Evolutionary conservation across 2,797 vertebrate species (phyloP).

Genomic region (Masticophis lateralis): DNA sequence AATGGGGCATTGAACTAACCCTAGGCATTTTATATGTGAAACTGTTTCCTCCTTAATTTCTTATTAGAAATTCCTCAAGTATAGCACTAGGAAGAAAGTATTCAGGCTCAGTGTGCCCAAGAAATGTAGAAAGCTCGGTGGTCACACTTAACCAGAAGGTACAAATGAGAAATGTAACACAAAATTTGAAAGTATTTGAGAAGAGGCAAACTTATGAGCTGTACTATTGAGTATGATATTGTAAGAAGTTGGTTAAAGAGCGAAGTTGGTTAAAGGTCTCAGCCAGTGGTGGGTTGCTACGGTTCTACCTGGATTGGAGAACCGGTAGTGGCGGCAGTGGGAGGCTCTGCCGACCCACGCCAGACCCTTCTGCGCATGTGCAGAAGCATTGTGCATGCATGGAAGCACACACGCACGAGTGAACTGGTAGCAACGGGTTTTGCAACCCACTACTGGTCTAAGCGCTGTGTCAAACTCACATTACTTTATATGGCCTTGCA

Average conservation of each 20-base stretch:
- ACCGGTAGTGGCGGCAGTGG: too few species aligned
- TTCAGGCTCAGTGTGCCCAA: slow-evolving; percentile 63
- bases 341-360: too few species aligned
- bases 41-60: slow-evolving; percentile 60
- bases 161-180: slow-evolving; percentile 34
- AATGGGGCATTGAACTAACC: slow-evolving; percentile 71
- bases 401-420: too few species aligned
- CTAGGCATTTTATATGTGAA: slow-evolving; percentile 51
- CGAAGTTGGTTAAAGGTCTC: neutral
- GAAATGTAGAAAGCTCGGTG: slow-evolving; percentile 48
- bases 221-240: slow-evolving; percentile 10
- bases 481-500: neutral
- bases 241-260: neutral
- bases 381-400: too few species aligned
- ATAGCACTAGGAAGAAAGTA: slow-evolving; percentile 60
- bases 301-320: too few species aligned
- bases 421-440: too few species aligned
- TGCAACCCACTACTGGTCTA: neutral
- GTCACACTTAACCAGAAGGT: slow-evolving; percentile 54
- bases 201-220: neutral
- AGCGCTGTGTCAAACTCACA: neutral
- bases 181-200: slow-evolving; percentile 13
- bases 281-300: too few species aligned
- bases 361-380: fast-evolving
- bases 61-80: slow-evolving; percentile 65